Conservation (phyloP, 53 echinoderm and acorn worm species). For the Hippasteria phrygiana region DNA sequence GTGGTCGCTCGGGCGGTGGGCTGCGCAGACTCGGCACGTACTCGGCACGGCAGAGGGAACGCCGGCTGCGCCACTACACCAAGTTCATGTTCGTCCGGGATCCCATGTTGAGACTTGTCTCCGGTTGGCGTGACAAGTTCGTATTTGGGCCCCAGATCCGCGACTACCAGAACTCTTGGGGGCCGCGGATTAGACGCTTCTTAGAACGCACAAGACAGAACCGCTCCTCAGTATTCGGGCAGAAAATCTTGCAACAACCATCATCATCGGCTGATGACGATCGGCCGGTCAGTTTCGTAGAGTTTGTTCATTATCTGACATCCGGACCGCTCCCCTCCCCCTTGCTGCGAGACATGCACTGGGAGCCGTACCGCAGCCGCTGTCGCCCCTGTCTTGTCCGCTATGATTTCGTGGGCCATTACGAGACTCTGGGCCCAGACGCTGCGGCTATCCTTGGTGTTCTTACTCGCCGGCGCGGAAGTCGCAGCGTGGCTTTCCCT, state of each 20-base stretch:
- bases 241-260: neutral
- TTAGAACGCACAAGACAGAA: neutral
- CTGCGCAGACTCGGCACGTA: constrained; percentile 31
- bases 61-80: constrained; percentile 39
- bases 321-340: constrained; percentile 27
- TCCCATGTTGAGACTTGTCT: constrained; percentile 59
- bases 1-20: neutral
- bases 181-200: constrained; percentile 26
- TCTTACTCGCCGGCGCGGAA: neutral
- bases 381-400: constrained; percentile 78
- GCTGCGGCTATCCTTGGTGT: constrained; percentile 54
- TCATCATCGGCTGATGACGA: neutral
- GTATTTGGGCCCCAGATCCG: constrained; percentile 28
- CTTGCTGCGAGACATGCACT: constrained; percentile 78
- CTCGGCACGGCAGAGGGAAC: neutral
- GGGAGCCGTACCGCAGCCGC: constrained; percentile 79
- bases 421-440: constrained; percentile 68
- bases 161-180: constrained; percentile 35
- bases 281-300: constrained; percentile 55
- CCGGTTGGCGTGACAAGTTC: constrained; percentile 62
- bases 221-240: neutral
- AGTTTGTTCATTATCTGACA: constrained; percentile 68
- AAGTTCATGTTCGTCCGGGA: constrained; percentile 63
- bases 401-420: constrained; percentile 82
- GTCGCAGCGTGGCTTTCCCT: neutral